Base-by-base conservation (phyloP, 1,140 invertebrate species). In the Hestina assimilis region DNA sequence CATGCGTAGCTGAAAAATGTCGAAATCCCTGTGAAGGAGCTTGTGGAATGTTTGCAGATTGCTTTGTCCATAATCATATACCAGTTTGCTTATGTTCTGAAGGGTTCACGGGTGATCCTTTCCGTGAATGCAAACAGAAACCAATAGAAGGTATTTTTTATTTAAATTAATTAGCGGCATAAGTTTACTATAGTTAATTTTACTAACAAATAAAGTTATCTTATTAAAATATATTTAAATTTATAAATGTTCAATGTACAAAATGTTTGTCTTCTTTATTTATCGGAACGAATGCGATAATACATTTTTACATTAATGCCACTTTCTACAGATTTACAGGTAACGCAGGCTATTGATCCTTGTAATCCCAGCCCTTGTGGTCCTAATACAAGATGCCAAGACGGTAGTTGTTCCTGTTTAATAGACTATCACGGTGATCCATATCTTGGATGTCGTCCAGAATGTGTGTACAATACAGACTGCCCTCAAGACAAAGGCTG, bases 401-500 rank as follows among this genome's bases (percentile, higher is more conserved):
- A 85, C 59, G 92, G 91, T 6, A 40, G 86, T 41, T 94, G 93
- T 66, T 85, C 88, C 17, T 94, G 93, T 63, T 59, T 92, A 48
- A 75, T 84, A 12, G 92, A 92, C 48, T 95, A 94, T 75, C 87
- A 91, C 35, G 92, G 92, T 15, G 91, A 92, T 80, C 92, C 93
- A 3, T 93, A 94, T 59, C 75, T 81, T 47, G 92, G 90, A 12
- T 96, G 96, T 79, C 87, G 94, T 59, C 95, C 95, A 9, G 95
- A 96, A 82, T 97, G 95, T 80, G 93, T 95, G 0, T 91, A 95
- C 69, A 96, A 95, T 75, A 92, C 94, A 1, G 95, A 97, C 55
- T 97, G 95, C 78, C 88, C 94, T 2, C 89, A 92, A 33, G 90
- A 91, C 35, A 94, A 92, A 80, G 92, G 94, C 1, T 96, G 95